Percentiles rank a stretch among this genome's conserved stretches.
phyloP scores from a whole-genome alignment of 2,797 vertebrate genomes.

The Enteromius radiatus region DNA sequence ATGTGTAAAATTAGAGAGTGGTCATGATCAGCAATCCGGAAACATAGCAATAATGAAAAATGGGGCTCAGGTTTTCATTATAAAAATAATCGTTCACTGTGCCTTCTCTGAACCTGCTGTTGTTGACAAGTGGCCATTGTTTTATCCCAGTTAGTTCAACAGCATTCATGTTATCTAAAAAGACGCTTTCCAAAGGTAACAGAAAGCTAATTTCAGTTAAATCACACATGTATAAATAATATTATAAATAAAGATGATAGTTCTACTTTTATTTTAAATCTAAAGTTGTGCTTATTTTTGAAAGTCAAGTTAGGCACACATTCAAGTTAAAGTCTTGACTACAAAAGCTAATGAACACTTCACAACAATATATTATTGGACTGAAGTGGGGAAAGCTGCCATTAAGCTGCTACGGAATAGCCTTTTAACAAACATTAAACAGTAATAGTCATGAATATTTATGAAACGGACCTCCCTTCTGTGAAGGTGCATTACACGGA shows the following conservation, averaged over 20 bases:
- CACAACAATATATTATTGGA: not conserved
- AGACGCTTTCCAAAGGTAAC: not conserved
- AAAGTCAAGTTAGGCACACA: not conserved
- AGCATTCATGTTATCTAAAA: not conserved
- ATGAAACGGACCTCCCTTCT: not conserved
- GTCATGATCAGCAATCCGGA: not conserved
- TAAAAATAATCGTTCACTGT: not conserved
- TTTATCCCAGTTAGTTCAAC: not conserved
- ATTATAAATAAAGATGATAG: not conserved
- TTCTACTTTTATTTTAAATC: not conserved
- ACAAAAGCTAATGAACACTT: not conserved
- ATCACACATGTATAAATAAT: not conserved
- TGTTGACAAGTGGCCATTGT: not conserved
- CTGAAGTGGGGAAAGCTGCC: not conserved
- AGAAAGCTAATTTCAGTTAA: not conserved
- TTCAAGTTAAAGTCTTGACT: not conserved
- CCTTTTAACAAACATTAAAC: not conserved
- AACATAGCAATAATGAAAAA: not conserved
- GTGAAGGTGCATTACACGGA: not conserved
- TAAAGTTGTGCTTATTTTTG: not conserved
- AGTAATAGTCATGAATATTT: not conserved
- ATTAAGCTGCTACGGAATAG: not conserved
- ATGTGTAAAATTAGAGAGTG: not conserved
- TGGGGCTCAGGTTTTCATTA: not conserved
- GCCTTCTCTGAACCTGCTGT: not conserved